Evolutionary conservation across 2,888 invertebrate genomes (phyloP), one percentile per base, ranked within the genome.

Genomic region (Brenthis hecate): DNA sequence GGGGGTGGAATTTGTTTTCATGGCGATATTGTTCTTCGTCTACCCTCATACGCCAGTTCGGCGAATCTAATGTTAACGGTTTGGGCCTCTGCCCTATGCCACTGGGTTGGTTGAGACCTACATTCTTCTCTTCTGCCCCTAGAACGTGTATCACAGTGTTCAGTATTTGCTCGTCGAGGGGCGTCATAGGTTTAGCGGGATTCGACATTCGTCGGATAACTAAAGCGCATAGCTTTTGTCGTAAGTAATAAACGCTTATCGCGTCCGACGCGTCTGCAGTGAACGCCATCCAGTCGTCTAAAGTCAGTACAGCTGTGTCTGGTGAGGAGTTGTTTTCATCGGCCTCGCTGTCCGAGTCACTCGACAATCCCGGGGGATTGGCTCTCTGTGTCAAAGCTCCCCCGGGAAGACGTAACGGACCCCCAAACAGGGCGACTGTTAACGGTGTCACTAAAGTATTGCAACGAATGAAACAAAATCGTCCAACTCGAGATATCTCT

Each of bases 361-460:
- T 90, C 1, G 92, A 92, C 0, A 92, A 66, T 0, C 91, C 92
- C 0, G 92, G 92, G 0, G 89, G 87, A 73, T 92, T 92, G 0
- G 92, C 88, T 0, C 92, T 79, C 72, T 92, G 92, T 0, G 89
- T 86, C 1, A 94, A 68, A 0, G 93, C 91, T 0, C 87, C 89
- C 1, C 84, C 73, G 0, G 95, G 94, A 68, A 96, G 85, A 58
- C 96, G 83, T 47, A 95, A 83, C 0, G 96, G 95, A 0, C 97
- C 97, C 14, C 96, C 95, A 77, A 97, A 96, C 48, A 98, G 79
- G 0, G 96, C 95, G 65, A 98, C 95, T 0, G 97, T 96, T 19
- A 98, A 81, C 0, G 98, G 95, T 13, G 97, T 96, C 0, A 99
- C 94, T 8, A 97, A 85, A 0, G 98, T 98, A 70, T 96, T 96